Evolutionary conservation across 2,797 vertebrate species (phyloP).

Genomic region (Sandelia bainsii): DNA sequence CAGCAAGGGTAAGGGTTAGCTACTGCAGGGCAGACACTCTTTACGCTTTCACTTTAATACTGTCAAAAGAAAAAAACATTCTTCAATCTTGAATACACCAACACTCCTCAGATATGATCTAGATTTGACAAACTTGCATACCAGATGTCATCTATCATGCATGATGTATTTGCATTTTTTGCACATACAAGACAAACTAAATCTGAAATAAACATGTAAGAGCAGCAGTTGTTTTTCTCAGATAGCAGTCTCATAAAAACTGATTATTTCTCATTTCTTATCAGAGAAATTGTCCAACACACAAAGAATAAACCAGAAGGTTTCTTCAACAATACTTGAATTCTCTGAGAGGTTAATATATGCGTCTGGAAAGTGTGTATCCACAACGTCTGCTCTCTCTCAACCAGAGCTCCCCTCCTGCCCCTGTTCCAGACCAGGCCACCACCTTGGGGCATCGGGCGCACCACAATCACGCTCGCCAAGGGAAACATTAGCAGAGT

Average conservation of each 20-base stretch:
- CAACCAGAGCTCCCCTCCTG: conserved; percentile 56
- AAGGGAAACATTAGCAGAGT: conserved; percentile 79
- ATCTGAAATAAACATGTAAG: too few relatives aligned
- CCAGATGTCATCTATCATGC: background rate
- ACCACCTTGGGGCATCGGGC: conserved; percentile 67
- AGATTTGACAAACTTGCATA: background rate
- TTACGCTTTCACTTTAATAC: background rate
- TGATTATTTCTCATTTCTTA: conserved; percentile 7
- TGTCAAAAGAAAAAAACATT: background rate
- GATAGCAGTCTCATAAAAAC: background rate
- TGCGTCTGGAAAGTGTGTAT: conserved; percentile 26
- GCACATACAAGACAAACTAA: background rate
- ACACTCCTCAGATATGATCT: conserved; percentile 1
- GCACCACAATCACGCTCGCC: conserved; percentile 72
- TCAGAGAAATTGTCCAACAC: conserved; percentile 13
- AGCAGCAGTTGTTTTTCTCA: background rate
- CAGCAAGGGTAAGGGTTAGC: conserved; percentile 61
- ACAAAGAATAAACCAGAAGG: background rate
- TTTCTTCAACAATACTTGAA: conserved; percentile 1
- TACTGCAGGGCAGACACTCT: conserved; percentile 55
- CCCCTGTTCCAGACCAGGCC: conserved; percentile 62
- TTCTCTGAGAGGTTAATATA: conserved; percentile 1
- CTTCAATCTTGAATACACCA: background rate
- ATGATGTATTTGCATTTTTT: background rate
- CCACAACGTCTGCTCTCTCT: conserved; percentile 61